phyloP scores from a whole-genome alignment of 1,140 invertebrate genomes.

The Augochlora pura region DNA sequence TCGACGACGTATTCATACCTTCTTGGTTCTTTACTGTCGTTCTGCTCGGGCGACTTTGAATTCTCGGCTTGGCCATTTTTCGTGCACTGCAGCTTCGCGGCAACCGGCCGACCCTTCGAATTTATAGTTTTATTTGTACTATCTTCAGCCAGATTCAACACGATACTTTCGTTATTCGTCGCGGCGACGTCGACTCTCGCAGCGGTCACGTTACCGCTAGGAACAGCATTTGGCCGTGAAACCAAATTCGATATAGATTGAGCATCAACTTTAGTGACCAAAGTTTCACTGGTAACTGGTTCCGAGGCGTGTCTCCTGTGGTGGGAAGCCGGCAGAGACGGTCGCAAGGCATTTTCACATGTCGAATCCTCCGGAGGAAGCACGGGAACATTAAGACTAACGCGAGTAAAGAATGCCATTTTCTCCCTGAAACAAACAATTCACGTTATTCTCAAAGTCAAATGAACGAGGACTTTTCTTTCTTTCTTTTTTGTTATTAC shows the following conservation, averaged over 20 bases:
- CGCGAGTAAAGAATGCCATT: conserved; percentile 95
- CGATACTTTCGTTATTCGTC: conserved; percentile 24
- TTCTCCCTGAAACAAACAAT: conserved; percentile 88
- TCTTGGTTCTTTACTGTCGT: conserved; percentile 77
- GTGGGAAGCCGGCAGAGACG: conserved; percentile 31
- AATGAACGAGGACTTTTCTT: background rate
- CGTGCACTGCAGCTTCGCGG: conserved; percentile 3
- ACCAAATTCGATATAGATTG: conserved; percentile 42
- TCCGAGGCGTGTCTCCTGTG: conserved; percentile 75
- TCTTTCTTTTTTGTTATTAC: no score
- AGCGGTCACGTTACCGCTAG: conserved; percentile 26
- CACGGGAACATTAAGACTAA: conserved; percentile 88
- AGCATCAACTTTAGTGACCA: conserved; percentile 32
- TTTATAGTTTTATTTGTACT: conserved; percentile 55
- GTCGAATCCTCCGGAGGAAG: conserved; percentile 84
- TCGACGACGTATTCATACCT: conserved; percentile 83
- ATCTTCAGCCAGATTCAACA: conserved; percentile 18
- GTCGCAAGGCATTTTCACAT: background rate
- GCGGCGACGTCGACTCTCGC: background rate
- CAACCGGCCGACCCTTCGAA: conserved; percentile 38
- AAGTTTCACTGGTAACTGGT: conserved; percentile 54
- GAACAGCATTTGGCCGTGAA: conserved; percentile 29
- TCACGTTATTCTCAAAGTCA: background rate
- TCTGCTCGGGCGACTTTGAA: conserved; percentile 62
- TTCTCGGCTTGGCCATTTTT: conserved; percentile 48